These are phyloP conservation scores for Phalacrocorax carbo DNA, from an alignment of 2,113 vertebrate genomes.

Conservation along the genomic window DNA sequence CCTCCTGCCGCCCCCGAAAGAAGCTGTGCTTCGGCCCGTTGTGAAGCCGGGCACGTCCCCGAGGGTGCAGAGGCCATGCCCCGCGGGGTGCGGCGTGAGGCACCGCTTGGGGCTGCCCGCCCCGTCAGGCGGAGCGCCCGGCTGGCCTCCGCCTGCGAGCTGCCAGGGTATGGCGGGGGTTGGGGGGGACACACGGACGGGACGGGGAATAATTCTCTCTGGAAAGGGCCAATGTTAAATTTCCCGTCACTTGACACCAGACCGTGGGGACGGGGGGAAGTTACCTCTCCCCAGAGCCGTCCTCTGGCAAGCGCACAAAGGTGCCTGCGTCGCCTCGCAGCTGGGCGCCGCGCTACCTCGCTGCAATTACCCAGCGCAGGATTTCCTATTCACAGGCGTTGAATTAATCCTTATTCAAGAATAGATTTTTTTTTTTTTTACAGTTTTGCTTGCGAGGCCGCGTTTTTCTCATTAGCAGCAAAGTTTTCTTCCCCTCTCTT, in stretches of 20 bases:
- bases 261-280: neutral
- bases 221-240: neutral
- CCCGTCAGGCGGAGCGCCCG: neutral
- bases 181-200: no score
- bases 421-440: neutral
- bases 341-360: conserved; percentile 20
- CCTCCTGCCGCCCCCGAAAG: rapidly evolving
- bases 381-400: neutral
- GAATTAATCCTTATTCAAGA: neutral
- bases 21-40: no score
- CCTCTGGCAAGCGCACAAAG: conserved; percentile 19
- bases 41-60: no score
- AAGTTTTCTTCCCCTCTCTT: conserved; percentile 24
- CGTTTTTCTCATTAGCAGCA: conserved; percentile 52
- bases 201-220: neutral
- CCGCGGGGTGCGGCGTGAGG: neutral
- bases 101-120: neutral
- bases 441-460: conserved; percentile 7
- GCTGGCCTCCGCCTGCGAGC: neutral
- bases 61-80: neutral
- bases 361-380: neutral
- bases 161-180: neutral
- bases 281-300: neutral
- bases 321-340: conserved; percentile 21
- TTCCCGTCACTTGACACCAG: neutral